These are phyloP conservation scores for Carposina sasakii DNA, from an alignment of 1,140 invertebrate genomes.

Conservation along the genomic window DNA sequence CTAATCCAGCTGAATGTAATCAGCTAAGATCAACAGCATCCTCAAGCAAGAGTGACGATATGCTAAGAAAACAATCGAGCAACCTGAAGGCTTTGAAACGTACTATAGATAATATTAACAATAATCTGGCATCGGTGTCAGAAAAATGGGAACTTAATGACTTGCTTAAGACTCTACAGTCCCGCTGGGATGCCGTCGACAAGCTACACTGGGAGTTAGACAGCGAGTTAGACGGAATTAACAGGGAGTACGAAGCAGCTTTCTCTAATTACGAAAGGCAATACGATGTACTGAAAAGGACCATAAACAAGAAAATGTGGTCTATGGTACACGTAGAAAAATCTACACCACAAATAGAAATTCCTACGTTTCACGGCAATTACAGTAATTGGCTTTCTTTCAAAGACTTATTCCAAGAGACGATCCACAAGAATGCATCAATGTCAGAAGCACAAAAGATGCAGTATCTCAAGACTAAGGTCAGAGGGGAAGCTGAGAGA, in stretches of 20 bases:
- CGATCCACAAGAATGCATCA: not conserved
- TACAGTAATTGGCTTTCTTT: not conserved
- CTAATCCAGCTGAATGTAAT: too few relatives aligned
- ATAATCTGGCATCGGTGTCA: not conserved
- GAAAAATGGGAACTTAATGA: not conserved
- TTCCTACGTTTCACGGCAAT: not conserved
- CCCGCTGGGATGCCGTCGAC: not conserved
- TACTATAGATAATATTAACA: not conserved
- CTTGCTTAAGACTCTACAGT: not conserved
- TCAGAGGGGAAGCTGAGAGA: not conserved
- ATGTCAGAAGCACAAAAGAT: not conserved
- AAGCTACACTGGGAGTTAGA: not conserved
- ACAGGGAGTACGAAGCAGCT: not conserved
- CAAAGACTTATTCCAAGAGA: not conserved
- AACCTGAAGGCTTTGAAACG: not conserved
- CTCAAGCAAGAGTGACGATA: not conserved
- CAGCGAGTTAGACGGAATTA: not conserved
- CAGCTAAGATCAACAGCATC: too few relatives aligned
- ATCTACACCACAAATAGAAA: not conserved
- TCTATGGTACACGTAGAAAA: not conserved
- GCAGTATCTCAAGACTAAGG: not conserved
- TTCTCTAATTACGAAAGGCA: not conserved
- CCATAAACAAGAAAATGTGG: not conserved
- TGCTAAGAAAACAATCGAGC: slow-evolving; percentile 19
- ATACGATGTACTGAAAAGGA: not conserved